These are phyloP conservation scores for Drosophila pseudotalamancana DNA, from an alignment of 2,888 invertebrate species.

Conservation along the genomic window DNA sequence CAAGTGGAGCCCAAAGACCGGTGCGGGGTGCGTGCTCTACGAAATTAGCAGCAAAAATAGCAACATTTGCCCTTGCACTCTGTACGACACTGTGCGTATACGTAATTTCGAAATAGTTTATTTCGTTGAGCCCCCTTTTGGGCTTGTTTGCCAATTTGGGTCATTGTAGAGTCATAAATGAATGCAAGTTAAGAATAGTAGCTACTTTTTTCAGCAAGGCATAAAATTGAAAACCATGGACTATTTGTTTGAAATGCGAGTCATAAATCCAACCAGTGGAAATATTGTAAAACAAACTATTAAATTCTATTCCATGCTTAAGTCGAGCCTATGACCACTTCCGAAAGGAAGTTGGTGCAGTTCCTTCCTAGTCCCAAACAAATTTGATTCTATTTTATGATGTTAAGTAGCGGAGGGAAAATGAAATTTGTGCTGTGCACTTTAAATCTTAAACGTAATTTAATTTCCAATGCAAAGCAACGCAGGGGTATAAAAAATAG, in stretches of 20 bases:
- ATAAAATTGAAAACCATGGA: neutral
- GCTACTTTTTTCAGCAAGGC: neutral
- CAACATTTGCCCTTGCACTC: constrained; percentile 20
- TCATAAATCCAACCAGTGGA: neutral
- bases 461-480: constrained; percentile 64
- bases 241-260: neutral
- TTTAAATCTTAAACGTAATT: constrained; percentile 71
- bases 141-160: constrained; percentile 39
- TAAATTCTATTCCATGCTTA: neutral
- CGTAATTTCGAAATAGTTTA: constrained; percentile 52
- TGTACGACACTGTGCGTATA: constrained; percentile 55
- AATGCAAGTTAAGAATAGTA: constrained; percentile 21
- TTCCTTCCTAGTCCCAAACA: constrained; percentile 15
- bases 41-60: constrained; percentile 61
- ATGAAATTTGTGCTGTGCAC: constrained; percentile 47
- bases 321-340: constrained; percentile 12
- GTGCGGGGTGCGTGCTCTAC: constrained; percentile 12
- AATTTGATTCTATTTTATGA: constrained; percentile 60
- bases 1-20: neutral
- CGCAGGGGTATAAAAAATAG: constrained; percentile 14
- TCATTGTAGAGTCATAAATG: constrained; percentile 27
- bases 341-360: constrained; percentile 5
- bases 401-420: constrained; percentile 39
- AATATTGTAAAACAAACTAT: neutral
- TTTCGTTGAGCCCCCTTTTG: constrained; percentile 25